Evolutionary conservation across 2,113 vertebrate genomes (phyloP).

Genomic region (Seriola rivoliana): DNA sequence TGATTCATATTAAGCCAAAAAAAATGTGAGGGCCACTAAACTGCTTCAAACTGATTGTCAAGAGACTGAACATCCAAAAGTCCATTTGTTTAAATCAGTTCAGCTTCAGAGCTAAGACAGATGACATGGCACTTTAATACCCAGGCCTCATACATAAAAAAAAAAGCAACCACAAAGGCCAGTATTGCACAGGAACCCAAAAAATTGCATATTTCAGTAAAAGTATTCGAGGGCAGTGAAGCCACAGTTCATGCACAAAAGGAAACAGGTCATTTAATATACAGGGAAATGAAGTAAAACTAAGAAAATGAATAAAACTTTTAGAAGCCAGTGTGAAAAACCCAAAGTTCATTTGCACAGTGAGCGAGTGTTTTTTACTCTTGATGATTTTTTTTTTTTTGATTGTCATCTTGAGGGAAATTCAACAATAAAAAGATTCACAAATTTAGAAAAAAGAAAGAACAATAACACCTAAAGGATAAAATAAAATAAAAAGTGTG

Average conservation of each 20-base stretch:
- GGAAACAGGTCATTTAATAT: slow-evolving; percentile 2
- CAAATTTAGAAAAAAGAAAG: slow-evolving; percentile 17
- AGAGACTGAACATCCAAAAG: not conserved
- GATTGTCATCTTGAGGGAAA: slow-evolving; percentile 36
- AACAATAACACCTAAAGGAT: slow-evolving; percentile 13
- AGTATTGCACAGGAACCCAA: slow-evolving; percentile 70
- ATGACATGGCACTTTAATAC: slow-evolving; percentile 57
- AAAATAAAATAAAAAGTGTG: slow-evolving; percentile 9
- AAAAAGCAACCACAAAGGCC: slow-evolving; percentile 15
- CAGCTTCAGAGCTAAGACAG: slow-evolving; percentile 26
- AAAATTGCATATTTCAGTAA: slow-evolving; percentile 64
- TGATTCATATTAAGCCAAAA: slow-evolving; percentile 7
- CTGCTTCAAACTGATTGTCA: slow-evolving; percentile 36
- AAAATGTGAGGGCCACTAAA: slow-evolving; percentile 9
- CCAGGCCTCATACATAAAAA: slow-evolving; percentile 40
- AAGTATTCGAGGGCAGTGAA: slow-evolving; percentile 34
- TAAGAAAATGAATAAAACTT: not conserved
- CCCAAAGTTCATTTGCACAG: slow-evolving; percentile 2
- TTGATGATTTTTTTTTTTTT: not conserved
- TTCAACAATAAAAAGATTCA: not conserved
- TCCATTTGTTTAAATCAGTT: slow-evolving; percentile 1
- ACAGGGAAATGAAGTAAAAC: slow-evolving; percentile 18
- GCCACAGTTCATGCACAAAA: slow-evolving; percentile 60
- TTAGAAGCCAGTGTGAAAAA: slow-evolving; percentile 29
- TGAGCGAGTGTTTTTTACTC: not conserved